Evolutionary conservation across 2,113 vertebrate genomes (phyloP).

Genomic region (Beaufortia kweichowensis): DNA sequence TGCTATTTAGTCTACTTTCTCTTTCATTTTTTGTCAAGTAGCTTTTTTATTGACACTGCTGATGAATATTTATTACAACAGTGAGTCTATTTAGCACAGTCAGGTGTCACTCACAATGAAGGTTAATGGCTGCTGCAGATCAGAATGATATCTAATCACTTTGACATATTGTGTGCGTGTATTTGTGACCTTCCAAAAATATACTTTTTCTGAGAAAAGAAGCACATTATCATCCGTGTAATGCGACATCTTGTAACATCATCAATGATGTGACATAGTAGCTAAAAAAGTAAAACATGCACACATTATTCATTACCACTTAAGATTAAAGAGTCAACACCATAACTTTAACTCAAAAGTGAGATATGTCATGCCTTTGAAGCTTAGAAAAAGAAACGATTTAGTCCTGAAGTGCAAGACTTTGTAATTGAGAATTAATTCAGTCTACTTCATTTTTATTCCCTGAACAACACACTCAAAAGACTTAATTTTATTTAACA

Average conservation of each 20-base stretch:
- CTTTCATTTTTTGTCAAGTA: slow-evolving; percentile 22
- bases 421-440: slow-evolving; percentile 51
- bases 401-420: slow-evolving; percentile 24
- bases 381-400: slow-evolving; percentile 35
- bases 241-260: neutral
- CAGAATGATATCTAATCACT: slow-evolving; percentile 14
- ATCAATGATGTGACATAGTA: neutral
- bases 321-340: neutral
- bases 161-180: neutral
- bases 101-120: slow-evolving; percentile 30
- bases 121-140: slow-evolving; percentile 31
- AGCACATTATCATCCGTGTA: too few species aligned
- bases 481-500: slow-evolving; percentile 42
- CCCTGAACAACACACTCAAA: slow-evolving; percentile 27
- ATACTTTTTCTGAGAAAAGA: neutral
- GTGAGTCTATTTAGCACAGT: slow-evolving; percentile 18
- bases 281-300: neutral
- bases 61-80: slow-evolving; percentile 62
- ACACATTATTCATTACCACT: neutral
- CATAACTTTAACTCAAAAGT: slow-evolving; percentile 30
- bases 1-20: slow-evolving; percentile 4
- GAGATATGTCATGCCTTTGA: slow-evolving; percentile 34
- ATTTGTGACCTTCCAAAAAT: slow-evolving; percentile 15
- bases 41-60: slow-evolving; percentile 36
- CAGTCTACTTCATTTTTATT: slow-evolving; percentile 33